Evolutionary conservation across 2,797 vertebrate species (phyloP).

Genomic region (Notolabrus celidotus): DNA sequence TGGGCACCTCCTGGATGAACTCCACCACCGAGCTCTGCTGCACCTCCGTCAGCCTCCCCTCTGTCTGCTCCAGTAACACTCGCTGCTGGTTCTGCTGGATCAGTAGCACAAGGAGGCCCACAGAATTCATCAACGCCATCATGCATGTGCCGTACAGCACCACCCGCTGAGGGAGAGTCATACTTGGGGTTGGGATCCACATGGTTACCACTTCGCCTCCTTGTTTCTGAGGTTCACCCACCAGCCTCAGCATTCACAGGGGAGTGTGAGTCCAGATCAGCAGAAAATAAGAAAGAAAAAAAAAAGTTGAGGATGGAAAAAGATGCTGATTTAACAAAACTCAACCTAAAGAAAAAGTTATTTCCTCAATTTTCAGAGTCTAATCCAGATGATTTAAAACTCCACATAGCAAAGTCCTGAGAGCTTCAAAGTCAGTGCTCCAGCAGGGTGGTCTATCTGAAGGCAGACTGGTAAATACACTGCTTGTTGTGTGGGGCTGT

Average conservation of each 20-base stretch:
- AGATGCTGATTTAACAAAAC: neutral
- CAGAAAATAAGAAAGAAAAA: conserved; percentile 11
- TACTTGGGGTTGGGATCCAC: conserved; percentile 78
- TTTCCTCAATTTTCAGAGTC: conserved; percentile 11
- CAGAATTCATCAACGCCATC: conserved; percentile 87
- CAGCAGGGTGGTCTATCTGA: conserved; percentile 52
- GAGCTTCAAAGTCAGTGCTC: conserved; percentile 36
- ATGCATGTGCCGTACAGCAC: conserved; percentile 85
- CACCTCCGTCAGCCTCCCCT: conserved; percentile 74
- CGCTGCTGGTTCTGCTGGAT: conserved; percentile 88
- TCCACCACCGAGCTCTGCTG: conserved; percentile 83
- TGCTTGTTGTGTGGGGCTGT: conserved; percentile 70
- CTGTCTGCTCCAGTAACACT: conserved; percentile 77
- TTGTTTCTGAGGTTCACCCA: conserved; percentile 58
- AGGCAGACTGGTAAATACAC: conserved; percentile 65
- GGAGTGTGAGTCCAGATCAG: neutral
- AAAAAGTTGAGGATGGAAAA: neutral
- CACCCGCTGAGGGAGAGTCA: conserved; percentile 81
- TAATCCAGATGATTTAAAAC: conserved; percentile 13
- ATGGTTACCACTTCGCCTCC: conserved; percentile 72
- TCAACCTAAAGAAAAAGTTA: conserved; percentile 24
- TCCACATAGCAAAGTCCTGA: conserved; percentile 35
- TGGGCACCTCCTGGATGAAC: conserved; percentile 82
- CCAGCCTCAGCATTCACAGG: conserved; percentile 60
- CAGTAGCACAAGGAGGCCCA: conserved; percentile 89